Evolutionary conservation across 1,140 invertebrate genomes (phyloP).

Genomic region (Papilio aristodemus): DNA sequence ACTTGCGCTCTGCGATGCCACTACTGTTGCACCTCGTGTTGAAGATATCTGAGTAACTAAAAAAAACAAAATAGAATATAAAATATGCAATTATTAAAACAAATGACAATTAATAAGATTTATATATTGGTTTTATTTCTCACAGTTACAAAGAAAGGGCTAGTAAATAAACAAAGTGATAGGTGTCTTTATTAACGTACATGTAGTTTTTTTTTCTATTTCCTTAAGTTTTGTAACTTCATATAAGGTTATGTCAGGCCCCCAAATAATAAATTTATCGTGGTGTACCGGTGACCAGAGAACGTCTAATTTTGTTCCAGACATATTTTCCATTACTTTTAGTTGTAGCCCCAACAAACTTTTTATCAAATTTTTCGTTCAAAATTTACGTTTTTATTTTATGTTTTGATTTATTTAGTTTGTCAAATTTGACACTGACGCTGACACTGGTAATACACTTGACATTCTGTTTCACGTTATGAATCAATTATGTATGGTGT

Average conservation of each 20-base stretch:
- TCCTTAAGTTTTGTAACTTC: conserved; percentile 85
- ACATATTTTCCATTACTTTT: conserved; percentile 50
- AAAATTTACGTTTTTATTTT: conserved; percentile 5
- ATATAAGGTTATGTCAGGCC: conserved; percentile 91
- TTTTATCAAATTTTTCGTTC: neutral
- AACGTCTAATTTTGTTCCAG: conserved; percentile 82
- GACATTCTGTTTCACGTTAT: conserved; percentile 2
- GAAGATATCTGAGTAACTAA: conserved; percentile 86
- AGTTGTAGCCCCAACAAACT: conserved; percentile 52
- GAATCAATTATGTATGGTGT: too few species aligned
- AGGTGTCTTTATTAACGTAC: conserved; percentile 68
- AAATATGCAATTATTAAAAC: neutral
- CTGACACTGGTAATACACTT: neutral
- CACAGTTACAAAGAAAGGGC: too few species aligned
- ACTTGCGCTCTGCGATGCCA: conserved; percentile 79
- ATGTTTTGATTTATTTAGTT: neutral
- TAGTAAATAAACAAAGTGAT: neutral
- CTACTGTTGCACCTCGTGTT: conserved; percentile 83
- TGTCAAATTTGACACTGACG: neutral
- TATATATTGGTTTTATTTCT: too few species aligned
- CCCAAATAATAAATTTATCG: conserved; percentile 93
- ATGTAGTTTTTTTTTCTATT: conserved; percentile 79
- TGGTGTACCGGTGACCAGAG: conserved; percentile 89
- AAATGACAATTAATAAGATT: neutral
- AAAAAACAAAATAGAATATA: conserved; percentile 38